A percentile compares a stretch with the other conserved stretches of the same genome.
phyloP scores from a whole-genome alignment of 2,888 invertebrate genomes.

The Notodonta ziczac region DNA sequence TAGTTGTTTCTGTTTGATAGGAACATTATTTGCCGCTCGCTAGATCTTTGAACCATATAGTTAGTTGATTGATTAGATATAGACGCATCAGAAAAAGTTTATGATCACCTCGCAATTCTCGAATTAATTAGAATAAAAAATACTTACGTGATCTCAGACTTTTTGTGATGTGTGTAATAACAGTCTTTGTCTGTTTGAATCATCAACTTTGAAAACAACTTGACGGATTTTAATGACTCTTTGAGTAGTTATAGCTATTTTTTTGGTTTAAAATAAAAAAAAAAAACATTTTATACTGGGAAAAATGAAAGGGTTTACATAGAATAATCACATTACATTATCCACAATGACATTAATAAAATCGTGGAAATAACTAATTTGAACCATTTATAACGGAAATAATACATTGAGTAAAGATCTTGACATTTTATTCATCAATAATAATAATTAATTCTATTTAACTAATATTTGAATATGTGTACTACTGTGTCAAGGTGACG shows the following conservation, averaged over 20 bases:
- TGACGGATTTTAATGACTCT: not conserved
- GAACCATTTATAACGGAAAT: not conserved
- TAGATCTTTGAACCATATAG: not conserved
- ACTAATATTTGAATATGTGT: not conserved
- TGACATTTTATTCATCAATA: constrained; percentile 1
- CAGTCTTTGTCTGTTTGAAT: no score
- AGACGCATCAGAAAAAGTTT: not conserved
- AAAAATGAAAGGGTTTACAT: no score
- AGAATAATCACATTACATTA: no score
- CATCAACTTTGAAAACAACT: not conserved
- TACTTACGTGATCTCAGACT: not conserved
- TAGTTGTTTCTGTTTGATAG: no score
- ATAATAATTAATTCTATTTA: not conserved
- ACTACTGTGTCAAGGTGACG: not conserved
- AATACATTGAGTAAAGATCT: not conserved
- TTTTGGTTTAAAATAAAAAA: no score
- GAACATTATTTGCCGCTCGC: no score
- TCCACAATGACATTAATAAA: no score
- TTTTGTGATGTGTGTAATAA: no score
- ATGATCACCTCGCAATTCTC: not conserved
- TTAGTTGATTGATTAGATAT: not conserved
- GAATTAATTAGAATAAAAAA: not conserved
- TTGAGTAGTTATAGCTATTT: no score
- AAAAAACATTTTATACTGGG: no score
- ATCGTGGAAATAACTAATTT: no score